Evolutionary conservation across 2,113 vertebrate genomes (phyloP).

Genomic region (Vulpes ferrilata): DNA sequence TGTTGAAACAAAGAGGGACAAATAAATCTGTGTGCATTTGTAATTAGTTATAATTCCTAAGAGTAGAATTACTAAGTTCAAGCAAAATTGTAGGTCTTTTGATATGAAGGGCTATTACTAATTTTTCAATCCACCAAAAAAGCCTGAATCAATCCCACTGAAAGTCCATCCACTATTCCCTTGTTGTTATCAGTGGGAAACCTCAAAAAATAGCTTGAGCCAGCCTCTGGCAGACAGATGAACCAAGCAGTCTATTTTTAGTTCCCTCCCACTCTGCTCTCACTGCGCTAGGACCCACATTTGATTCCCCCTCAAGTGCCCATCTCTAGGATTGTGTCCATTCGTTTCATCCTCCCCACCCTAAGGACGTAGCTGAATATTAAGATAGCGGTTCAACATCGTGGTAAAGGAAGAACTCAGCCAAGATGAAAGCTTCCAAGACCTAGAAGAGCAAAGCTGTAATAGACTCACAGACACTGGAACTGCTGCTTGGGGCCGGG

Average conservation of each 20-base stretch:
- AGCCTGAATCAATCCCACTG: background rate
- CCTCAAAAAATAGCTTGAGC: constrained; percentile 16
- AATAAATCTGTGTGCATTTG: background rate
- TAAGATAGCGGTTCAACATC: background rate
- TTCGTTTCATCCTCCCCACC: background rate
- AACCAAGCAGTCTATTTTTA: background rate
- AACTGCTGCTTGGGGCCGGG: background rate
- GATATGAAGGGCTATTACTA: background rate
- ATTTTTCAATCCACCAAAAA: constrained; percentile 32
- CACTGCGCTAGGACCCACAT: background rate
- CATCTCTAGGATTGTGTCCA: background rate
- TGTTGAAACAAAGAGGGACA: constrained; percentile 18
- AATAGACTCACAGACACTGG: background rate
- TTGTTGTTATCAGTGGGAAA: constrained; percentile 33
- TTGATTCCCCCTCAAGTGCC: background rate
- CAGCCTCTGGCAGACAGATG: background rate
- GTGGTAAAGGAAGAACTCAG: background rate
- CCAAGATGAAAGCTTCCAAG: constrained; percentile 25
- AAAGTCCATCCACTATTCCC: constrained; percentile 31
- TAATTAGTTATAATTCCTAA: constrained; percentile 53
- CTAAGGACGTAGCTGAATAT: constrained; percentile 5
- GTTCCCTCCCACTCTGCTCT: background rate
- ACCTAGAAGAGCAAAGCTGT: background rate
- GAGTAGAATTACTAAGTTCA: constrained; percentile 40
- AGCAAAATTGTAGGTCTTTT: constrained; percentile 37